These are phyloP conservation scores for Trichonephila clavipes DNA, from an alignment of 1,140 invertebrate genomes.

Conservation along the genomic window DNA sequence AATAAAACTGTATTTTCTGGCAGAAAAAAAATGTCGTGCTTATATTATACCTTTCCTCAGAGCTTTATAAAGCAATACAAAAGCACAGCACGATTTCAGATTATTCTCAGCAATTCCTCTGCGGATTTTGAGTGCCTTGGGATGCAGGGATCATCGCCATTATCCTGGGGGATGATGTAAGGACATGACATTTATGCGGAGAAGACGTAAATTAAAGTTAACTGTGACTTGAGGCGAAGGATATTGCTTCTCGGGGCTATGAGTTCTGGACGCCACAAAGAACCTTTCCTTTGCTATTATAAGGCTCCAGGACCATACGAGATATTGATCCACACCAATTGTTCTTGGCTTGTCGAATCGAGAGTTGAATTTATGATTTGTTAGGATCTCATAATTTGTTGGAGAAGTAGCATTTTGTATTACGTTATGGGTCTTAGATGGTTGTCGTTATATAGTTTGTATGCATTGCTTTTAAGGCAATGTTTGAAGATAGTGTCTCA, in stretches of 20 bases:
- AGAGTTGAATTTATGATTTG: conserved; percentile 34
- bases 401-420: not conserved
- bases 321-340: conserved; percentile 62
- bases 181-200: conserved; percentile 70
- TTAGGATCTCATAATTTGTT: not conserved
- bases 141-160: conserved; percentile 34
- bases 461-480: no score
- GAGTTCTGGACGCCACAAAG: conserved; percentile 6
- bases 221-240: conserved; percentile 52
- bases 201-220: conserved; percentile 73
- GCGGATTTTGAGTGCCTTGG: not conserved
- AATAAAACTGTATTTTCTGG: conserved; percentile 6
- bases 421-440: no score
- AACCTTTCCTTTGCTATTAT: not conserved
- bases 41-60: not conserved
- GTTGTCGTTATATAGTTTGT: no score
- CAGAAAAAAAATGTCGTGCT: not conserved
- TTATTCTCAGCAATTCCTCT: conserved; percentile 49
- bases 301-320: not conserved
- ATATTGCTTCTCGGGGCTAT: conserved; percentile 43
- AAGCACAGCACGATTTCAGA: conserved; percentile 43
- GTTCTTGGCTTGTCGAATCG: conserved; percentile 9
- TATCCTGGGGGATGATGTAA: conserved; percentile 68
- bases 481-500: no score
- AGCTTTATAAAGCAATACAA: conserved; percentile 18